Evolutionary conservation across 2,113 vertebrate species (phyloP).

Genomic region (Vombatus ursinus): DNA sequence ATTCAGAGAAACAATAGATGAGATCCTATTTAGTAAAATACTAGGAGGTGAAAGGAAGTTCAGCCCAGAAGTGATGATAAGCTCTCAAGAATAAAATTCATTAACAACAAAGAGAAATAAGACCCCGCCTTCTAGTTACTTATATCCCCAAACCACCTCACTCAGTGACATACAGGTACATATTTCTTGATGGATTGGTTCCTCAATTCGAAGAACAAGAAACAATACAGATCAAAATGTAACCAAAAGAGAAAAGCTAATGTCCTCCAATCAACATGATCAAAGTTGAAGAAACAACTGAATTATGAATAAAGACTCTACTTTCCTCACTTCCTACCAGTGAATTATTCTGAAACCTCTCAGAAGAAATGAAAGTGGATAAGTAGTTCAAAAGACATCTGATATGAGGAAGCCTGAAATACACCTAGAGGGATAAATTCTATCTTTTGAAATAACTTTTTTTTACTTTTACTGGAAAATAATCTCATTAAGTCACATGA

Average conservation of each 20-base stretch:
- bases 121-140: not conserved
- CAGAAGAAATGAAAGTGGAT: constrained; percentile 51
- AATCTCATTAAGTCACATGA: constrained; percentile 79
- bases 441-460: constrained; percentile 74
- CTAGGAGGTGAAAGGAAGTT: not conserved
- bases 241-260: constrained; percentile 70
- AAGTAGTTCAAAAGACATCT: constrained; percentile 51
- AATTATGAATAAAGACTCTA: constrained; percentile 17
- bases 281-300: constrained; percentile 73
- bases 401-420: constrained; percentile 45
- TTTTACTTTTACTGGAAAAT: constrained; percentile 76
- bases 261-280: constrained; percentile 61
- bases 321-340: not conserved
- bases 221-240: constrained; percentile 42
- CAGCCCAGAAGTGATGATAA: not conserved
- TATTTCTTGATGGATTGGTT: not conserved
- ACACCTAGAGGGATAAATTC: constrained; percentile 59
- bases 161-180: not conserved
- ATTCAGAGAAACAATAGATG: not conserved
- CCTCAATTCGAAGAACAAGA: constrained; percentile 61
- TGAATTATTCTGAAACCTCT: constrained; percentile 52
- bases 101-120: not conserved
- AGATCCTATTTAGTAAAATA: too few relatives aligned
- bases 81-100: not conserved
- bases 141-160: not conserved